Evolutionary conservation across 2,888 invertebrate genomes (phyloP).

Genomic region (Nomada ruficornis): DNA sequence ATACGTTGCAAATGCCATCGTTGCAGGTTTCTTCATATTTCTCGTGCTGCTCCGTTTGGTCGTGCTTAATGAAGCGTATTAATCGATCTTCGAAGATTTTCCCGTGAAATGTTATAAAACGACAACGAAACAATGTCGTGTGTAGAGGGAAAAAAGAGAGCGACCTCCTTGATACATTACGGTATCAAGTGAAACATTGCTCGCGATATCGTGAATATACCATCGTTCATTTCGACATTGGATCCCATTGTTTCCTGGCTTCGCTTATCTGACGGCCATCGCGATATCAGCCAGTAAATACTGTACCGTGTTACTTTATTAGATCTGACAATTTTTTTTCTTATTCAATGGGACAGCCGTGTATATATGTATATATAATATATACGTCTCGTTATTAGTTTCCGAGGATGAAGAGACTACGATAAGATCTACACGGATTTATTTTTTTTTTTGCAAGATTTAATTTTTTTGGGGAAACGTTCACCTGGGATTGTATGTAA

Average conservation of each 20-base stretch:
- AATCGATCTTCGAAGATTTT: neutral
- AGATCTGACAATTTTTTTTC: constrained; percentile 10
- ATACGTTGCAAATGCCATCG: neutral
- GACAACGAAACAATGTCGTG: too few species aligned
- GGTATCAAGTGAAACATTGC: constrained; percentile 15
- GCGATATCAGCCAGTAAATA: constrained; percentile 24
- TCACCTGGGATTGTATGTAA: too few species aligned
- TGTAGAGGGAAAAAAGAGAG: neutral
- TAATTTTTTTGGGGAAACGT: neutral
- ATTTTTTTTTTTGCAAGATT: neutral
- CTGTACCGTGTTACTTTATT: constrained; percentile 32
- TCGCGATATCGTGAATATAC: constrained; percentile 20
- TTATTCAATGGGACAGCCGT: neutral
- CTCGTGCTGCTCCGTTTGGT: constrained; percentile 12
- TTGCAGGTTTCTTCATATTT: neutral
- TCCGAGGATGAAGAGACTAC: neutral
- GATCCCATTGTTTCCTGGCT: constrained; percentile 30
- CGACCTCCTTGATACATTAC: constrained; percentile 24
- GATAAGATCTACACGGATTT: constrained; percentile 16
- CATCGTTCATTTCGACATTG: constrained; percentile 44
- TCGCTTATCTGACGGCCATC: constrained; percentile 12
- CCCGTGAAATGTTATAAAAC: neutral
- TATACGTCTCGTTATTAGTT: constrained; percentile 20
- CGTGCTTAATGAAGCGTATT: constrained; percentile 13
- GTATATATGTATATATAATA: neutral